These are phyloP conservation scores for Gonocerus acuteangulatus DNA, from an alignment of 2,888 invertebrate genomes.

Conservation along the genomic window DNA sequence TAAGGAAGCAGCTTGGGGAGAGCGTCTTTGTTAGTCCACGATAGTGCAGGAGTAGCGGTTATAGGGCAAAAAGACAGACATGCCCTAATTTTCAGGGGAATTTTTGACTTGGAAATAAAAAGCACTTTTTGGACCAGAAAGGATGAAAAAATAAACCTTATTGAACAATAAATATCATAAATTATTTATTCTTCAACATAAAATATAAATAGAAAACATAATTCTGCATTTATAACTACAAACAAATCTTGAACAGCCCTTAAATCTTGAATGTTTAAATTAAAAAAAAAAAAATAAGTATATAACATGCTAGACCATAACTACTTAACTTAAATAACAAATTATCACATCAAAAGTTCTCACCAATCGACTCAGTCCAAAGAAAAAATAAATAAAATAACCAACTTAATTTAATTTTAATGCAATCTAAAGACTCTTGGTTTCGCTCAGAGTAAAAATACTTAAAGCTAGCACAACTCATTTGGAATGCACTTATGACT, in stretches of 20 bases:
- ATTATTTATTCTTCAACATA: constrained; percentile 4
- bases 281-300: neutral
- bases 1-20: too few species aligned
- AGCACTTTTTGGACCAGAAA: too few species aligned
- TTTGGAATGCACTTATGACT: neutral
- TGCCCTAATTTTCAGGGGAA: too few species aligned
- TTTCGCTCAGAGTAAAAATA: neutral
- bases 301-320: neutral
- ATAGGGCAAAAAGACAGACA: too few species aligned
- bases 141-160: too few species aligned
- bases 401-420: too few species aligned
- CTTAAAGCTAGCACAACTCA: neutral
- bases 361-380: neutral
- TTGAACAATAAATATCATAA: neutral
- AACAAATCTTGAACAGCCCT: neutral
- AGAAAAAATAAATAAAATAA: too few species aligned
- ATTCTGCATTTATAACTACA: neutral
- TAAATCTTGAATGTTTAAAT: neutral
- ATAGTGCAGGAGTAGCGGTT: too few species aligned
- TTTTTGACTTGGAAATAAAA: too few species aligned
- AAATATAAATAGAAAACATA: constrained; percentile 9
- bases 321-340: constrained; percentile 14
- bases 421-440: neutral
- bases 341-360: constrained; percentile 12
- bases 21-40: too few species aligned